These are phyloP conservation scores for Pseudomyrmex cubaensis DNA, from an alignment of 1,140 invertebrate genomes.

Conservation along the genomic window DNA sequence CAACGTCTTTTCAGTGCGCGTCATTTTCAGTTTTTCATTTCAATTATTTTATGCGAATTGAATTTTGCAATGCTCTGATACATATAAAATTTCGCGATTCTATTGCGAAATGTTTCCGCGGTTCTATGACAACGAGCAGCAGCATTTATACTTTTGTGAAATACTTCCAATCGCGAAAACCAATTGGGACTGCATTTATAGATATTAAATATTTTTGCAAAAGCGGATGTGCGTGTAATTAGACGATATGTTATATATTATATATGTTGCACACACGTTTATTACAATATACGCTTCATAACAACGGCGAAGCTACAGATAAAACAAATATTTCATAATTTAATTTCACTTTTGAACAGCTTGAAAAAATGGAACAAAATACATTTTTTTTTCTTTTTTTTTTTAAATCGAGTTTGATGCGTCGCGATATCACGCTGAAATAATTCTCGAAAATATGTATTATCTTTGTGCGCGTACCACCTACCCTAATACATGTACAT, in stretches of 20 bases:
- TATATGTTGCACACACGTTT: too few species aligned
- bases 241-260: too few species aligned
- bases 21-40: constrained; percentile 8
- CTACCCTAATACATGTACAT: background rate
- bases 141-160: too few species aligned
- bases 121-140: too few species aligned
- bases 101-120: too few species aligned
- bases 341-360: background rate
- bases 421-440: background rate
- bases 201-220: too few species aligned
- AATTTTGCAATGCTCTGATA: background rate
- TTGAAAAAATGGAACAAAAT: background rate
- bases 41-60: constrained; percentile 10
- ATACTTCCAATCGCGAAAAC: too few species aligned
- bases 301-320: too few species aligned
- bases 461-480: background rate
- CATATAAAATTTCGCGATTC: background rate
- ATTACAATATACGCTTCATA: too few species aligned
- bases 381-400: background rate
- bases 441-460: background rate
- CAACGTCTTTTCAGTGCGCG: background rate
- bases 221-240: too few species aligned
- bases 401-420: background rate
- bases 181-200: too few species aligned
- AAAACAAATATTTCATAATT: background rate